Evolutionary conservation across 2,888 invertebrate species (phyloP), one percentile per base, ranked within the genome.

Genomic region (Phytoseiulus persimilis): DNA sequence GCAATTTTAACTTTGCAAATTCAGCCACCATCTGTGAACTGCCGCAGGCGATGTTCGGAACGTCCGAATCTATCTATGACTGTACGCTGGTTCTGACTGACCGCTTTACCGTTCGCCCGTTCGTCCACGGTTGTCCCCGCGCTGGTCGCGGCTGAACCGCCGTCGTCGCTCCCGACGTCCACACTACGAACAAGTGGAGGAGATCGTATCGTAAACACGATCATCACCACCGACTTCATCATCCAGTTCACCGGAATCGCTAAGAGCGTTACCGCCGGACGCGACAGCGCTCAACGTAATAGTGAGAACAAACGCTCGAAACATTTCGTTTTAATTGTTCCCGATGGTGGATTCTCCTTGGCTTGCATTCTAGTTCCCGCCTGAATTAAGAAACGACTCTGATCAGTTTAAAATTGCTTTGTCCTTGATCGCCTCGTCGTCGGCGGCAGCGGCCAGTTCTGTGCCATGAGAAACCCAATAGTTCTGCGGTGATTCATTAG

Each of bases 1-100:
- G 65, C 65, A 65, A 65, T 65, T 65, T 65, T 65, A 65, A 65
- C 65, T 65, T 65, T 65, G 65, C 65, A 65, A 65, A 65, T 65
- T 65, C 65, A 65, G 65, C 65, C 28, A 28, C 11, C 65, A 65
- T 65, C 18, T 65, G 65, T 65, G 65, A 65, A 65, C 18, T 14
- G 65, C 65, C 65, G 23, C 65, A 65, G 65, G 65, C 65, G 18
- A 65, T 65, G 65, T 65, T 23, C 65, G 65, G 65, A 65, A 65
- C 18, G 65, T 65, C 65, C 28, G 23, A 28, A 65, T 65, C 65
- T 65, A 65, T 65, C 65, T 65, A 65, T 28, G 65, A 65, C 65
- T 65, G 65, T 65, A 65, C 65, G 65, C 11, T 65, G 11, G 28
- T 65, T 65, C 65, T 65, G 14, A 65, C 18, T 65, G 65, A 65